A percentile compares a stretch with the other conserved stretches of the same genome.
Evolutionary conservation across 23 tunicate species (phyloP).

Genomic region (Diplosoma virens): DNA sequence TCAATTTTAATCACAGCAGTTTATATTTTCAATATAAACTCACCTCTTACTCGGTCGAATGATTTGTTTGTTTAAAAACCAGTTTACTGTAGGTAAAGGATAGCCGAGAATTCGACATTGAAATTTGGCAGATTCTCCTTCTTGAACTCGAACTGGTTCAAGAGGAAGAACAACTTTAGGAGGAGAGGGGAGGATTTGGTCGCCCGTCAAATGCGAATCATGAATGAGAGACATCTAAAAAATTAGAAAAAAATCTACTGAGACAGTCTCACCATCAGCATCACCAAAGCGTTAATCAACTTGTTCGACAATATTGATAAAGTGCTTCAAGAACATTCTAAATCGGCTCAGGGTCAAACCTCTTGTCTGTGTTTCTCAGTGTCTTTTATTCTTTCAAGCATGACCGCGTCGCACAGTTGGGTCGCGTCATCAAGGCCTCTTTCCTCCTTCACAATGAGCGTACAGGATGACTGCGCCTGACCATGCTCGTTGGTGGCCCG

Average conservation of each 20-base stretch:
- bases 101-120: slow-evolving; percentile 66
- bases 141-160: slow-evolving; percentile 66
- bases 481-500: slow-evolving; percentile 89
- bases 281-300: not conserved
- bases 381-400: slow-evolving; percentile 57
- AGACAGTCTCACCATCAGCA: not conserved
- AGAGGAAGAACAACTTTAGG: slow-evolving; percentile 76
- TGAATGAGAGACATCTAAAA: slow-evolving; percentile 58
- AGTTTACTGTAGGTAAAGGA: slow-evolving; percentile 85
- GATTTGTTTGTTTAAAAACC: slow-evolving; percentile 82
- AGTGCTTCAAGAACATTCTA: no score
- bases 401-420: slow-evolving; percentile 68
- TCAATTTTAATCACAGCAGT: no score
- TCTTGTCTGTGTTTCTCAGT: slow-evolving; percentile 66
- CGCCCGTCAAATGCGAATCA: slow-evolving; percentile 34
- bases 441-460: slow-evolving; percentile 91
- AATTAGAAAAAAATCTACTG: not conserved
- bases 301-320: not conserved
- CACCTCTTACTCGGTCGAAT: slow-evolving; percentile 92
- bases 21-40: no score
- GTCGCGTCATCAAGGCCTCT: slow-evolving; percentile 74
- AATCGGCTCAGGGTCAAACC: slow-evolving; percentile 34
- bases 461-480: slow-evolving; percentile 73
- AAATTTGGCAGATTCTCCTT: slow-evolving; percentile 91
- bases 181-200: slow-evolving; percentile 44